Conservation (phyloP, 37 sponge, comb jelly and placozoan genomes). For the Agelas oroides region DNA sequence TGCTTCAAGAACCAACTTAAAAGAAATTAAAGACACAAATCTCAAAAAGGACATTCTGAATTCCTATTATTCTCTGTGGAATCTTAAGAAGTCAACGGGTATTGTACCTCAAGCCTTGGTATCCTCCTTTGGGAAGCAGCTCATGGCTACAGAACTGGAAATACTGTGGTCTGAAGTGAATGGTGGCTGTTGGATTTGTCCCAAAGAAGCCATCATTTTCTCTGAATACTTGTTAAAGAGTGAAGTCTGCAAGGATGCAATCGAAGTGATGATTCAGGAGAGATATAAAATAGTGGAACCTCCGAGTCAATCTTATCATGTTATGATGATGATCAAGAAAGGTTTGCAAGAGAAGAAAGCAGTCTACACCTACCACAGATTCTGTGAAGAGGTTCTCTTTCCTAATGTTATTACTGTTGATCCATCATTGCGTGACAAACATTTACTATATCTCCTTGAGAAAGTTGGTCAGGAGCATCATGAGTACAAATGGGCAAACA, state of each 20-base stretch:
- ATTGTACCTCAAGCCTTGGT: neutral
- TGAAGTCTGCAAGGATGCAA: constrained; percentile 22
- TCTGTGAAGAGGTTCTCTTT: constrained; percentile 41
- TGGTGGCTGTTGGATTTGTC: constrained; percentile 52
- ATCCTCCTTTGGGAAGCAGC: neutral
- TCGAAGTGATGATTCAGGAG: constrained; percentile 22
- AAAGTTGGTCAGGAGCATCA: constrained; percentile 2
- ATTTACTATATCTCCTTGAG: constrained; percentile 36
- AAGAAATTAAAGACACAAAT: neutral
- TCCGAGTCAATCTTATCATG: constrained; percentile 15
- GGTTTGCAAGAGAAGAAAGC: neutral
- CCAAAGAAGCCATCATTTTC: constrained; percentile 32
- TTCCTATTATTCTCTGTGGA: constrained; percentile 55
- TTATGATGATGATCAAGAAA: neutral
- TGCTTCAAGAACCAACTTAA: neutral
- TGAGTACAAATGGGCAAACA: constrained; percentile 34
- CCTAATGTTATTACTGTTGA: constrained; percentile 13
- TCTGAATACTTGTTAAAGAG: neutral
- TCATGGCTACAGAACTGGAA: neutral
- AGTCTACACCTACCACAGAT: constrained; percentile 27
- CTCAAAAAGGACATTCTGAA: neutral
- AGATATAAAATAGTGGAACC: constrained; percentile 15
- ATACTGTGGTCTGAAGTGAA: constrained; percentile 56
- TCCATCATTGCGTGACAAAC: neutral
- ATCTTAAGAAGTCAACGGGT: neutral